phyloP scores from a whole-genome alignment of 2,888 invertebrate species.

The Cataglyphis albicans region DNA sequence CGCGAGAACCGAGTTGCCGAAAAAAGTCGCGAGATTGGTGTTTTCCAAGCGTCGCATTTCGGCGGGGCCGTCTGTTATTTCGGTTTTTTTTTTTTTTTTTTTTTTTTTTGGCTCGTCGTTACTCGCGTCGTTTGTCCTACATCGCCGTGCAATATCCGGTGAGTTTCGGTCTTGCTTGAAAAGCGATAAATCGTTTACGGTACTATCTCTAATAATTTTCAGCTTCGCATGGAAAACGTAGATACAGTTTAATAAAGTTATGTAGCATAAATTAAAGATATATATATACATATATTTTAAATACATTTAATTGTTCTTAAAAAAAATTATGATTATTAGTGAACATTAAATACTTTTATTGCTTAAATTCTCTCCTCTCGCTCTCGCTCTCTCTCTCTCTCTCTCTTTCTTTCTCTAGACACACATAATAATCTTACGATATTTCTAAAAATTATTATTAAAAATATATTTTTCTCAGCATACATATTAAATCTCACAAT shows the following conservation, averaged over 20 bases:
- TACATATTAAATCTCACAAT: neutral
- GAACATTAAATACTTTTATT: neutral
- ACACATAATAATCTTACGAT: neutral
- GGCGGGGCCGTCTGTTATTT: slow-evolving; percentile 44
- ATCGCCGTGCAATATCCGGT: slow-evolving; percentile 37
- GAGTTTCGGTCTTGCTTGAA: slow-evolving; percentile 39
- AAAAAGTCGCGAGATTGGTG: slow-evolving; percentile 50
- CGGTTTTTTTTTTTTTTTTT: neutral
- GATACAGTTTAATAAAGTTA: neutral
- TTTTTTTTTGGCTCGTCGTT: slow-evolving; percentile 30
- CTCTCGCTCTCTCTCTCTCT: no score
- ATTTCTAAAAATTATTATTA: neutral
- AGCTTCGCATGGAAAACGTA: slow-evolving; percentile 6
- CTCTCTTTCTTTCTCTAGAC: neutral
- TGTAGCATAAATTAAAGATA: neutral
- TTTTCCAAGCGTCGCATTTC: slow-evolving; percentile 39
- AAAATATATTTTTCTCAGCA: slow-evolving; percentile 1
- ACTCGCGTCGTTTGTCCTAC: slow-evolving; percentile 36
- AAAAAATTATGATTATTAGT: neutral
- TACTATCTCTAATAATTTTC: slow-evolving; percentile 22
- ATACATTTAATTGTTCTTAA: neutral
- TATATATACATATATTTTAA: neutral
- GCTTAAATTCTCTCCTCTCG: no score
- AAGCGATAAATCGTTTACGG: slow-evolving; percentile 39
- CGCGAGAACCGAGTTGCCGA: slow-evolving; percentile 31